Base-by-base conservation (phyloP, 2,888 invertebrate species). In the Brassicogethes aeneus region DNA sequence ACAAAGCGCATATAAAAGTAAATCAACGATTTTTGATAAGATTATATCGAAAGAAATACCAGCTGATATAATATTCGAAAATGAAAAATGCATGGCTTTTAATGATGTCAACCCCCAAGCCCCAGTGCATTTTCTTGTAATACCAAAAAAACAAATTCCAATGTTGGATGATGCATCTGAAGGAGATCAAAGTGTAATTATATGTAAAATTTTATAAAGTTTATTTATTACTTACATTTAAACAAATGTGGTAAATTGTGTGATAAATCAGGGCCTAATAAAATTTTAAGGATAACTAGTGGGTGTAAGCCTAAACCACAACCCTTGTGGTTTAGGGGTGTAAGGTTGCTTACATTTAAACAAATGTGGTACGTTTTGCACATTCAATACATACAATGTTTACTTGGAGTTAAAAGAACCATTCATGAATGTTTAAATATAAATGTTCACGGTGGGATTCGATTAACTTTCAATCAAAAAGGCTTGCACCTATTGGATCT, bases 61-160 rank as follows among this genome's bases (percentile, higher is more conserved):
- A 44, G 85, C 88, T 0, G 82, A 87, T 55, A 82, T 90, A 36
- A 78, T 90, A 49, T 84, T 80, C 62, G 88, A 90, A 62, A 89
- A 90, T 68, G 82, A 88, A 1, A 63, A 77, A 58, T 85, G 85
- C 60, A 64, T 91, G 36, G 90, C 87, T 1, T 88, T 91, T 65
- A 80, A 84, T 54, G 90, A 91, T 65, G 68, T 86, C 2, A 69
- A 74, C 30, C 86, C 89, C 1, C 87, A 88, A 62, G 90, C 89
- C 1, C 90, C 90, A 0, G 76, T 79, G 0, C 91, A 91, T 66
- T 88, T 90, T 60, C 70, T 91, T 3, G 85, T 91, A 3, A 85
- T 91, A 48, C 90, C 90, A 0, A 86, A 85, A 62, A 75, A 77
- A 50, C 70, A 77, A 36, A 84, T 91, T 46, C 66, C 79, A 0